Base-by-base conservation (phyloP, 2,797 vertebrate genomes). In the Amphiprion clarkii region DNA sequence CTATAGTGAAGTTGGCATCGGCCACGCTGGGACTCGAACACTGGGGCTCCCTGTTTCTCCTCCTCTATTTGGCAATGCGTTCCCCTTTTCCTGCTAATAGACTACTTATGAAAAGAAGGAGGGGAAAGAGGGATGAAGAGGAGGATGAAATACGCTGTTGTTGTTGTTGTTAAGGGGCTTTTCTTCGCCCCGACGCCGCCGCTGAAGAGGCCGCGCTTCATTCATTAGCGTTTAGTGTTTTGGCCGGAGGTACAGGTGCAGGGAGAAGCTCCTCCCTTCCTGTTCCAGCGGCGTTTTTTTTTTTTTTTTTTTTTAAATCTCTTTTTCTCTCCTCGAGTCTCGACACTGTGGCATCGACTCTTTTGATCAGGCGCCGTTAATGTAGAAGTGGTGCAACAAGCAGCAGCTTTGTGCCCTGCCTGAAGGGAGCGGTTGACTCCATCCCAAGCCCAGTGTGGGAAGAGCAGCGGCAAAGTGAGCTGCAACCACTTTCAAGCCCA, bases 41-140 rank as follows among this genome's bases (percentile, higher is more conserved):
- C 75, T 66, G 82, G 84, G 82, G 8, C 33, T 79, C 87, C 81
- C 81, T 82, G 77, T 88, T 74, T 77, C 82, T 86, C 85, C 44
- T 76, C 71, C 73, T 81, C 75, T 85, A 81, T 90, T 92, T 91
- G 94, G 94, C 94, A 94, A 71, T 85, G 55, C 69, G 0, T 9
- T 10, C 33, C 33, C 89, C 78, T 90, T 95, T 96, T 96, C 93
- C 96, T 94, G 95, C 85, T 90, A 94, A 92, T 92, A 87, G 93
- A 94, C 92, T 87, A 93, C 90, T 95, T 88, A 81, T 82, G 91
- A 91, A 78, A 88, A 87, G 85, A 79, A 71, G 82, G 80, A 72
- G 70, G 33, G 58, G 69, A 78, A 81, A 44, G 60, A 74, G 69
- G 79, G 85, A 82, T 63, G 84, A 84, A 36, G 85, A 83, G 78